Percentiles rank a stretch among this genome's conserved stretches.
phyloP scores from a whole-genome alignment of 2,113 vertebrate species.

The Corythoichthys haematopterus region DNA sequence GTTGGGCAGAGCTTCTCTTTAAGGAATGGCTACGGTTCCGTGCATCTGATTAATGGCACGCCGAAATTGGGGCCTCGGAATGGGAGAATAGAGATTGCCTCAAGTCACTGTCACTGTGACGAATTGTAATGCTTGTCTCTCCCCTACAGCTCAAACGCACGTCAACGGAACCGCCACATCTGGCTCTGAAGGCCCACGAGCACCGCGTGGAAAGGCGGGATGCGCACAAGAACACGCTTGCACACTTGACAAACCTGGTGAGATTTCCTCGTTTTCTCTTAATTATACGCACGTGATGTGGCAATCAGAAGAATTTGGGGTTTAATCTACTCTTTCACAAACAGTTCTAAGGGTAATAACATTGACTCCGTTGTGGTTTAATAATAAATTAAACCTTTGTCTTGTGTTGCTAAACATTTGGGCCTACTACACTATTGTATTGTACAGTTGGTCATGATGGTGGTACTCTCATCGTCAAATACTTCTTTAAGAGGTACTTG shows the following conservation, averaged over 20 bases:
- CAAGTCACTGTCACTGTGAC: not conserved
- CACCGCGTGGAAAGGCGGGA: slow-evolving; percentile 77
- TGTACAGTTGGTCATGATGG: no score
- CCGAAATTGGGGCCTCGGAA: slow-evolving; percentile 30
- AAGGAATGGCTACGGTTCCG: not conserved
- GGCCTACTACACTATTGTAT: no score
- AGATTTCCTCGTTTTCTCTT: slow-evolving; percentile 19
- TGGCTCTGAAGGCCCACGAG: slow-evolving; percentile 50
- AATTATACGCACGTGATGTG: not conserved
- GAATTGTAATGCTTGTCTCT: slow-evolving; percentile 26
- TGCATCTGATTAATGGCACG: slow-evolving; percentile 55
- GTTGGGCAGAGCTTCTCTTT: slow-evolving; percentile 26
- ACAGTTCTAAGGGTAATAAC: no score
- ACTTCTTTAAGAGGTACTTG: no score
- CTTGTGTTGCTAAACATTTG: no score
- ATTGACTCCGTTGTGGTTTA: no score
- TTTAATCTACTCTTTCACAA: no score
- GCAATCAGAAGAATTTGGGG: not conserved
- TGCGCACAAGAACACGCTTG: slow-evolving; percentile 50
- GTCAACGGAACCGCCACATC: slow-evolving; percentile 60
- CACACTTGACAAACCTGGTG: slow-evolving; percentile 75
- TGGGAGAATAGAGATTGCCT: not conserved
- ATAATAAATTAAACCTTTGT: no score
- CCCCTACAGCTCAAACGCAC: slow-evolving; percentile 62
- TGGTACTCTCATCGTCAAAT: no score